Conservation (phyloP, 2,888 invertebrate species). For the Cyclophora albipunctata region DNA sequence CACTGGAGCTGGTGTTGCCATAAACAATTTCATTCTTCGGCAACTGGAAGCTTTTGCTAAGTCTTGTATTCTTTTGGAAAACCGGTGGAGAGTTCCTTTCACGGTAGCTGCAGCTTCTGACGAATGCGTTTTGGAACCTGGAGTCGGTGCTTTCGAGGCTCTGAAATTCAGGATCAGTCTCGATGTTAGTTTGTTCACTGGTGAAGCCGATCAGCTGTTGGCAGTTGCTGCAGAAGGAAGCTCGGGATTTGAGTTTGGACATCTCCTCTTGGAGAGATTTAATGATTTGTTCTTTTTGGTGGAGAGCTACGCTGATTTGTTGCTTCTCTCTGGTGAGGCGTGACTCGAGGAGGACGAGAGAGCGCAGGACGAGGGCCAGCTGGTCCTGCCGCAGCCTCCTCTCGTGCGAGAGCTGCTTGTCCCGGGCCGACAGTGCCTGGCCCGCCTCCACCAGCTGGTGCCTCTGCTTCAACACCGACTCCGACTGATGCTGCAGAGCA, state of each 20-base stretch:
- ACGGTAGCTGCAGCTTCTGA: constrained; percentile 68
- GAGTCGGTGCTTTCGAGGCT: constrained; percentile 71
- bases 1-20: constrained; percentile 69
- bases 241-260: constrained; percentile 74
- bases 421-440: constrained; percentile 74
- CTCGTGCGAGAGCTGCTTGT: constrained; percentile 77
- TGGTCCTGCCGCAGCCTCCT: constrained; percentile 81
- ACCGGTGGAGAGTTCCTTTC: constrained; percentile 68
- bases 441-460: constrained; percentile 81
- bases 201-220: constrained; percentile 69
- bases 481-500: constrained; percentile 78
- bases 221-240: constrained; percentile 67
- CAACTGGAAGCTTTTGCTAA: constrained; percentile 70
- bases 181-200: constrained; percentile 71
- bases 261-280: constrained; percentile 82
- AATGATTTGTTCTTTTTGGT: constrained; percentile 83
- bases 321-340: constrained; percentile 83
- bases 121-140: constrained; percentile 64
- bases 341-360: constrained; percentile 82
- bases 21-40: constrained; percentile 63
- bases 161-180: constrained; percentile 71
- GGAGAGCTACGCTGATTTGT: constrained; percentile 79
- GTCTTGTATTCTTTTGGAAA: constrained; percentile 71
- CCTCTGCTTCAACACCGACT: constrained; percentile 78
- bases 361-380: constrained; percentile 80